Percentiles rank a stretch among this genome's conserved stretches.
phyloP scores from a whole-genome alignment of 2,888 invertebrate genomes.

The Philereme transversata region DNA sequence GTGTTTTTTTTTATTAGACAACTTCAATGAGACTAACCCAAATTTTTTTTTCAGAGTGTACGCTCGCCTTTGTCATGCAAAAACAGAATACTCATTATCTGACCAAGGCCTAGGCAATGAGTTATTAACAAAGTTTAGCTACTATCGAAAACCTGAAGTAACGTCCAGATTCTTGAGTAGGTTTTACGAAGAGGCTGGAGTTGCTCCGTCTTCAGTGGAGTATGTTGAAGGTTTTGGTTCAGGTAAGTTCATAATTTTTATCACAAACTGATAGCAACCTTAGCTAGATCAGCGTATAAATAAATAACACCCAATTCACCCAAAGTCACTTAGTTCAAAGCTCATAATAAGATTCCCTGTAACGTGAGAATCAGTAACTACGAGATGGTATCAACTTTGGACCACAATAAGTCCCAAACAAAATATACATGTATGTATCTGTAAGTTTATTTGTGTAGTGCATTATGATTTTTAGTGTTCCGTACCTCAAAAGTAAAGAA shows the following conservation, averaged over 20 bases:
- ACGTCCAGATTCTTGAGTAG: constrained; percentile 33
- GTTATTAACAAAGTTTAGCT: constrained; percentile 10
- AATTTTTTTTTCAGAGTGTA: constrained; percentile 16
- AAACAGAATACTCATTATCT: constrained; percentile 5
- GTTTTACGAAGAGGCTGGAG: constrained; percentile 85
- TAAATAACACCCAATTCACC: no score
- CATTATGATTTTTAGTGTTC: no score
- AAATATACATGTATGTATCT: no score
- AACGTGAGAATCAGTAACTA: no score
- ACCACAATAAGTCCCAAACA: no score
- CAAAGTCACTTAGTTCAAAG: no score
- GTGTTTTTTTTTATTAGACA: not conserved
- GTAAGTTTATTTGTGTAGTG: no score
- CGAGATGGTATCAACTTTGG: no score
- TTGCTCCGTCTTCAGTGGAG: constrained; percentile 87
- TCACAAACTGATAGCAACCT: no score
- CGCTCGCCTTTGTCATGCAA: constrained; percentile 16
- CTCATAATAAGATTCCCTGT: no score
- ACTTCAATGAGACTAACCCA: not conserved
- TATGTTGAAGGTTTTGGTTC: constrained; percentile 94
- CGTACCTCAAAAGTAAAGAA: no score
- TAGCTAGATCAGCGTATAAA: no score
- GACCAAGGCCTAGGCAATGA: constrained; percentile 5
- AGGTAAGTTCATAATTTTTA: constrained; percentile 61
- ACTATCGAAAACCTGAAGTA: constrained; percentile 12